These are phyloP conservation scores for Monoplex corrugatus DNA, from an alignment of 2,888 invertebrate genomes.

Conservation along the genomic window DNA sequence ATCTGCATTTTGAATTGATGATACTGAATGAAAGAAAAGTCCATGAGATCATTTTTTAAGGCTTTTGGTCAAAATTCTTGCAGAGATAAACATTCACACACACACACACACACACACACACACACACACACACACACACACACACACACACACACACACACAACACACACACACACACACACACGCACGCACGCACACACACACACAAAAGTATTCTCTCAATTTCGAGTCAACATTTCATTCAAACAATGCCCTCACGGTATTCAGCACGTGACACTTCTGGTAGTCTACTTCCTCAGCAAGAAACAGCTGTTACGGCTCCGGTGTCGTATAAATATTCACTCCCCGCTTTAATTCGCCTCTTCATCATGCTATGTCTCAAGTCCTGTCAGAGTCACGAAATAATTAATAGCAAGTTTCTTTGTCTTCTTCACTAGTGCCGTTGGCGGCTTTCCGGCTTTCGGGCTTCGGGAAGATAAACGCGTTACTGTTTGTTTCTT, in stretches of 20 bases:
- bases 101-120: neutral
- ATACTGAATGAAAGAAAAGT: too few species aligned
- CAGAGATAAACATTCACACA: neutral
- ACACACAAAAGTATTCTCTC: neutral
- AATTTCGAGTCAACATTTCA: neutral
- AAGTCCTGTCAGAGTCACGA: too few species aligned
- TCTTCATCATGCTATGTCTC: too few species aligned
- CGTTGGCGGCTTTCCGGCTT: too few species aligned
- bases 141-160: neutral
- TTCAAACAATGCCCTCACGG: neutral
- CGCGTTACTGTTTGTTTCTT: too few species aligned
- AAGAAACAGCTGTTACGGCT: neutral
- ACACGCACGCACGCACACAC: neutral
- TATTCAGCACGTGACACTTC: neutral
- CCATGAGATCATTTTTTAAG: too few species aligned
- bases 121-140: neutral
- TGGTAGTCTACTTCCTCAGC: neutral
- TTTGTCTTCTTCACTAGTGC: too few species aligned
- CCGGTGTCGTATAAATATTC: constrained; percentile 13
- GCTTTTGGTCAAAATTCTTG: too few species aligned
- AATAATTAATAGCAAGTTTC: too few species aligned
- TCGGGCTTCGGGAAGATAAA: too few species aligned
- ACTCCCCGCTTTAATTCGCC: neutral
- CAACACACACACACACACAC: neutral
- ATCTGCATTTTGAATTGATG: too few species aligned